Conservation (phyloP, 2,888 invertebrate species). For the Crioceris asparagi region DNA sequence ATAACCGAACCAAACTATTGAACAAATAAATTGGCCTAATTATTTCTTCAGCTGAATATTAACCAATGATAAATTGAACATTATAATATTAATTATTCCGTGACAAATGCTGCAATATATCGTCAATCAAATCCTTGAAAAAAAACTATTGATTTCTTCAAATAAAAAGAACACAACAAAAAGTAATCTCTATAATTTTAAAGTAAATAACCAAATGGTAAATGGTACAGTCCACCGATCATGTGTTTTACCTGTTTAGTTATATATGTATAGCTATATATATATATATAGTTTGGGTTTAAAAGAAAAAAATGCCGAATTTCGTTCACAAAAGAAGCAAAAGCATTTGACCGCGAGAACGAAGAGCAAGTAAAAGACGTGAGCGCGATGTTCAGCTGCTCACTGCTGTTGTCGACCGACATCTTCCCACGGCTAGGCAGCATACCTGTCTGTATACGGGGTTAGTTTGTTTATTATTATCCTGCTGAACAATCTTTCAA, state of each 20-base stretch:
- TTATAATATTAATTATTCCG: too few species aligned
- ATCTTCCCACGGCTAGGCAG: constrained; percentile 36
- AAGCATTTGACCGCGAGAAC: constrained; percentile 36
- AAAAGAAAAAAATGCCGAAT: constrained; percentile 33
- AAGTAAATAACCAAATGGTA: constrained; percentile 18
- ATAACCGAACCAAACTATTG: too few species aligned
- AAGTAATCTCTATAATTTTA: constrained; percentile 13
- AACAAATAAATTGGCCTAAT: too few species aligned
- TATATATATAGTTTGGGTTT: constrained; percentile 8
- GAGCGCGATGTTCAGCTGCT: constrained; percentile 33
- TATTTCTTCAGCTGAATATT: too few species aligned
- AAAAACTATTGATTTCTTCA: too few species aligned
- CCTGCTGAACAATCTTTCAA: neutral
- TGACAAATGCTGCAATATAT: too few species aligned
- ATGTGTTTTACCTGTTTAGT: constrained; percentile 17
- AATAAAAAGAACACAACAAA: too few species aligned
- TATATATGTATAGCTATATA: constrained; percentile 13
- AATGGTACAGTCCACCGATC: constrained; percentile 18
- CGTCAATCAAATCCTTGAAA: too few species aligned
- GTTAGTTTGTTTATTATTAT: constrained; percentile 15
- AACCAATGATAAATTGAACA: too few species aligned
- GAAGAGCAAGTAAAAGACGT: constrained; percentile 30
- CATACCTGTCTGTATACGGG: constrained; percentile 37
- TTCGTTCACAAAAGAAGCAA: constrained; percentile 34
- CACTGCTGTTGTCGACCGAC: constrained; percentile 33